Percentiles rank a stretch among this genome's conserved stretches.
Conservation (phyloP, 2,797 vertebrate species). For the Fundulus diaphanus region DNA sequence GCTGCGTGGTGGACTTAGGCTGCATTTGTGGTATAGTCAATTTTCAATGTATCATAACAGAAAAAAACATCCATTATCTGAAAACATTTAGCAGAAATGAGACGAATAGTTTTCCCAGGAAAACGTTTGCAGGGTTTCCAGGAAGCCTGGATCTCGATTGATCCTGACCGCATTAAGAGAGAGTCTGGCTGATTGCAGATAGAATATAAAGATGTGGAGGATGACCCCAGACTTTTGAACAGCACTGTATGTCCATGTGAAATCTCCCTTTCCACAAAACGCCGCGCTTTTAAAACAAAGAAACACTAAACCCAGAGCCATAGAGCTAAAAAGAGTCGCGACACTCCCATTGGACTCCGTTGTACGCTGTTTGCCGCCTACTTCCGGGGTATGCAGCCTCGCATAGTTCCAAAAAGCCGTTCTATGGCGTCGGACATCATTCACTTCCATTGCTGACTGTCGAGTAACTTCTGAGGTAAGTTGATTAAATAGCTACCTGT, state of each 20-base stretch:
- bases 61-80: no score
- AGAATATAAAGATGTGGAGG: background rate
- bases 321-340: no score
- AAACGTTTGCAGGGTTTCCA: no score
- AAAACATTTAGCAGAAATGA: background rate
- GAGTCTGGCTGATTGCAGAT: background rate
- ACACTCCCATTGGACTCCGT: no score
- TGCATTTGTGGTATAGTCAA: background rate
- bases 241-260: background rate
- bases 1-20: background rate
- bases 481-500: no score
- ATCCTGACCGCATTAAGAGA: background rate
- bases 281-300: background rate
- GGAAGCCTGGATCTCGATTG: background rate
- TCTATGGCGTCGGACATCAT: no score
- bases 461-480: no score
- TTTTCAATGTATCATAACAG: background rate
- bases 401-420: no score
- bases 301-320: background rate
- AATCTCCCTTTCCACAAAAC: background rate
- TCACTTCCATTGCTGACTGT: no score
- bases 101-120: background rate
- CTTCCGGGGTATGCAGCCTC: no score
- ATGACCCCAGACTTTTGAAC: background rate
- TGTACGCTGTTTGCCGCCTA: no score